Conservation (phyloP, 2,888 invertebrate genomes). For the Drosophila paracracens region DNA sequence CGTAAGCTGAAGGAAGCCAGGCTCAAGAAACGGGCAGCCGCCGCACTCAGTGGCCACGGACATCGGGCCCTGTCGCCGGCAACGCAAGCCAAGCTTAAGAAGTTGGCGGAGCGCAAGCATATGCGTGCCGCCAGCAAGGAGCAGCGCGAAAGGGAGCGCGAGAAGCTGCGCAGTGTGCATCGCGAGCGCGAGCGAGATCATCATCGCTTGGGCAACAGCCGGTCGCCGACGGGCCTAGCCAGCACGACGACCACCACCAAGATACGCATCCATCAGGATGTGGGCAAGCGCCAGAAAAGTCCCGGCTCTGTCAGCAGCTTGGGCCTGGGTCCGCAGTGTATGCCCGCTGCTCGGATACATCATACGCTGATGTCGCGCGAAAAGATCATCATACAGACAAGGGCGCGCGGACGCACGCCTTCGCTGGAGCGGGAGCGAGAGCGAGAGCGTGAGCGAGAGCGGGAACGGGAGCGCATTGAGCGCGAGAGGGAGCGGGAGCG, state of each 20-base stretch:
- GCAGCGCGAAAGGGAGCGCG: slow-evolving; percentile 84
- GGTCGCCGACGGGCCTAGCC: slow-evolving; percentile 79
- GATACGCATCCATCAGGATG: slow-evolving; percentile 83
- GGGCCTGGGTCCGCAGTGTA: slow-evolving; percentile 38
- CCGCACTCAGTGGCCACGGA: slow-evolving; percentile 77
- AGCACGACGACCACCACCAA: slow-evolving; percentile 82
- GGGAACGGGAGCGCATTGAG: slow-evolving; percentile 64
- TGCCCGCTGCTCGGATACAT: slow-evolving; percentile 83
- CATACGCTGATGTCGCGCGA: slow-evolving; percentile 84
- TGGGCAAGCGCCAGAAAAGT: slow-evolving; percentile 86
- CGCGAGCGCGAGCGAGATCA: slow-evolving; percentile 85
- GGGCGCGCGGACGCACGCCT: slow-evolving; percentile 83
- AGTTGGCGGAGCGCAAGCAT: slow-evolving; percentile 83
- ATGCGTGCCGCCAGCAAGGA: slow-evolving; percentile 82
- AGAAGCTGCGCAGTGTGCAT: slow-evolving; percentile 83
- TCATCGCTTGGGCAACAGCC: slow-evolving; percentile 83
- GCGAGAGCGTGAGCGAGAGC: slow-evolving; percentile 53
- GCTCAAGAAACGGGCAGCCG: slow-evolving; percentile 81
- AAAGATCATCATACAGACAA: slow-evolving; percentile 84
- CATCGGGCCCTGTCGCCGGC: slow-evolving; percentile 81
- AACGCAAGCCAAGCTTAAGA: slow-evolving; percentile 83
- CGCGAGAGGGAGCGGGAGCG: slow-evolving; percentile 65
- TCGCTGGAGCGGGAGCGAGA: slow-evolving; percentile 78
- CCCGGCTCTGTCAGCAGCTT: slow-evolving; percentile 64
- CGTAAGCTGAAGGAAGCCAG: slow-evolving; percentile 84